Percentiles rank a stretch among this genome's conserved stretches.
Evolutionary conservation across 2,797 vertebrate genomes (phyloP).

Genomic region (Allobates femoralis): DNA sequence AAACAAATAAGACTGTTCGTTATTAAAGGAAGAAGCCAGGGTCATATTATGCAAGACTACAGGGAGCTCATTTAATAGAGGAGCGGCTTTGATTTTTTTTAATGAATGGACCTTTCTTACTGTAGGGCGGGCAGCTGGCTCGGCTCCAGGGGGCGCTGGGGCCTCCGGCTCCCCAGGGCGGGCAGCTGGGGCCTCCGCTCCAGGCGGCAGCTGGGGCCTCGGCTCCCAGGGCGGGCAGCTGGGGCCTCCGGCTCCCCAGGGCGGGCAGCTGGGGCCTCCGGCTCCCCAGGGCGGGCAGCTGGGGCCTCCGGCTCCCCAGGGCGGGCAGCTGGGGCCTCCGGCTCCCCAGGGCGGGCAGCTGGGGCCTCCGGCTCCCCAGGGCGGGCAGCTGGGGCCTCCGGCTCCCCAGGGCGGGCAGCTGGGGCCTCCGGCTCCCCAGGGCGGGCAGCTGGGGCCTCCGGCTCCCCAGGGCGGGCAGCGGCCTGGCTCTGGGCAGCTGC

Average conservation of each 20-base stretch:
- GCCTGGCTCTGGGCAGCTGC: too few relatives aligned
- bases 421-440: neutral
- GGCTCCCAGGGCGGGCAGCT: neutral
- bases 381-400: neutral
- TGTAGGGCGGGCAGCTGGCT: neutral
- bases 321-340: neutral
- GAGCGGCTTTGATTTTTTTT: neutral
- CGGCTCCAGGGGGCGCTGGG: neutral
- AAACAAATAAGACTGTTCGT: neutral
- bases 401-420: neutral
- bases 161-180: neutral
- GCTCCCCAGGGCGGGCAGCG: neutral
- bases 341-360: neutral
- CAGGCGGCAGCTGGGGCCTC: neutral
- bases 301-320: neutral
- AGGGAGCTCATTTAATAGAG: neutral
- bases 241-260: neutral
- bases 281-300: neutral
- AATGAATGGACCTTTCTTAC: neutral
- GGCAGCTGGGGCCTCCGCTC: neutral
- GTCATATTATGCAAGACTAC: neutral
- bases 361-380: neutral
- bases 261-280: neutral
- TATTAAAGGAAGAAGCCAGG: neutral
- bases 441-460: neutral